phyloP scores from a whole-genome alignment of 2,797 vertebrate genomes.

The Lerista edwardsae region DNA sequence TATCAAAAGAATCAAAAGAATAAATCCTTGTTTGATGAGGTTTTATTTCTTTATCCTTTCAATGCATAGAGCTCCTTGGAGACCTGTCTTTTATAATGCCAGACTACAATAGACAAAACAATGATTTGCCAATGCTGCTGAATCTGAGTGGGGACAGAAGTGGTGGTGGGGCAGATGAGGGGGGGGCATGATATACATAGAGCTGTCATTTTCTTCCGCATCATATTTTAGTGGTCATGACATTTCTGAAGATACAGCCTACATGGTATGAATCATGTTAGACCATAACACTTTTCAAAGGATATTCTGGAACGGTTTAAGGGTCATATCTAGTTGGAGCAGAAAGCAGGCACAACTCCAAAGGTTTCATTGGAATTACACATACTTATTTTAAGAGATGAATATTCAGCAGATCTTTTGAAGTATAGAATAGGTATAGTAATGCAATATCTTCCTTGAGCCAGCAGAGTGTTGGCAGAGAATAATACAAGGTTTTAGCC shows the following conservation, averaged over 20 bases:
- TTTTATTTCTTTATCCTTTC: constrained; percentile 55
- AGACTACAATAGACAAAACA: constrained; percentile 69
- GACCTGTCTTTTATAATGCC: constrained; percentile 59
- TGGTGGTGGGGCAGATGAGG: neutral
- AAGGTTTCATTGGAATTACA: constrained; percentile 31
- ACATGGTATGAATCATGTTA: constrained; percentile 37
- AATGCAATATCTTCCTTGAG: constrained; percentile 36
- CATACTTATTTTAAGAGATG: constrained; percentile 38
- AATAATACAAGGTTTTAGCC: constrained; percentile 19
- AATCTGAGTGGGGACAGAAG: constrained; percentile 54
- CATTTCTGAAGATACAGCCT: constrained; percentile 41
- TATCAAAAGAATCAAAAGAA: constrained; percentile 42
- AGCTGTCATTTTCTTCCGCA: constrained; percentile 58
- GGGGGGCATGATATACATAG: constrained; percentile 42
- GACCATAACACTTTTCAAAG: constrained; percentile 34
- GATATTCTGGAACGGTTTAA: constrained; percentile 14
- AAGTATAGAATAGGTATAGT: constrained; percentile 34
- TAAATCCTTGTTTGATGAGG: constrained; percentile 51
- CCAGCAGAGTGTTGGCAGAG: constrained; percentile 15
- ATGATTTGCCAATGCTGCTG: constrained; percentile 66
- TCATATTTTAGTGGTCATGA: constrained; percentile 31
- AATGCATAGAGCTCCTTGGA: constrained; percentile 40
- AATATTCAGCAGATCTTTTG: constrained; percentile 41
- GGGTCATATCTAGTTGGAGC: constrained; percentile 12
- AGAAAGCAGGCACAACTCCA: constrained; percentile 30